Base-by-base conservation (phyloP, 2,888 invertebrate genomes). In the Ganaspis brasiliensis region DNA sequence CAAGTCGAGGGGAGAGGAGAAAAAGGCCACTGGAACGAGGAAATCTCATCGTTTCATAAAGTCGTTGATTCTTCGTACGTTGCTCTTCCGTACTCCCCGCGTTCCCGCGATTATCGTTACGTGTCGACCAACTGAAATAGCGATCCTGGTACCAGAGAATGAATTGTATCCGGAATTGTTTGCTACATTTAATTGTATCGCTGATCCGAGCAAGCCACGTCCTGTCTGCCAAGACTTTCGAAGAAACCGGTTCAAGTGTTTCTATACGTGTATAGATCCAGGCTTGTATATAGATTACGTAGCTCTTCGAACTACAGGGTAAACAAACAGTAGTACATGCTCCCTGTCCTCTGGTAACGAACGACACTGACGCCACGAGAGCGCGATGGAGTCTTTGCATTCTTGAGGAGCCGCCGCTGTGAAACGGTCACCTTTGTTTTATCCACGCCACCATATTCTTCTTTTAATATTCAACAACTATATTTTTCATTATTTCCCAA, bases 1-100 rank as follows among this genome's bases (percentile, higher is more conserved):
- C 63, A 72, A 74, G 75, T 63, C 70, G 79, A 71, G 75, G 76
- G 72, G 61, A 52, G 74, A 31, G 19, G 73, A 61, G 63, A 82
- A 81, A 81, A 82, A 79, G 78, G 67, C 73, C 80, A 74, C 79
- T 80, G 83, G 83, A 82, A 84, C 84, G 84, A 84, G 84, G 84
- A 84, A 84, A 81, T 80, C 79, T 77, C 72, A 77, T 78, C 81
- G 78, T 78, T 75, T 79, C 81, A 79, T 83, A 81, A 81, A 80
- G 81, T 81, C 82, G 79, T 81, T 82, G 81, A 81, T 81, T 78
- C 77, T 74, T 75, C 75, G 77, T 52, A 71, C 71, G 52, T 72
- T 75, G 72, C 70, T 72, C 75, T 77, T 76, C 75, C 79, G 74
- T 79, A 79, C 73, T 72, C 72, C 73, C 76, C 74, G 73, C 77